Evolutionary conservation across 2,113 vertebrate genomes (phyloP), one percentile per base, ranked within the genome.

Genomic region (Halichoerus grypus): DNA sequence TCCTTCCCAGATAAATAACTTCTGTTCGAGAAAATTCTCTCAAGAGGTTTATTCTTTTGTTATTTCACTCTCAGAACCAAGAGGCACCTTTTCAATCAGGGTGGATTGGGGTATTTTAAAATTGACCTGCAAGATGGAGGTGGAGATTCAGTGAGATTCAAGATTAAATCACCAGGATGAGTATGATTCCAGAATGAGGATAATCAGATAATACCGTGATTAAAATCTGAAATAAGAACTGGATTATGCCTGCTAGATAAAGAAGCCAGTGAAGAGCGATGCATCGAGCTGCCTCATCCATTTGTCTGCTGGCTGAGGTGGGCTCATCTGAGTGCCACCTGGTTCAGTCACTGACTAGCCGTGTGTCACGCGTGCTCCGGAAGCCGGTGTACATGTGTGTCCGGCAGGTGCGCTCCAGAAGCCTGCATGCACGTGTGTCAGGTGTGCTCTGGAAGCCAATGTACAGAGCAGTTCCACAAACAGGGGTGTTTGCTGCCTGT

Each of bases 231-330:
- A 36, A 15, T 55, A 24, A 53, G 57, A 39, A 67, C 72, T 39
- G 42, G 71, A 7, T 36, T 36, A 3, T 81, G 14, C 63, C 36
- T 65, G 46, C 53, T 33, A 5, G 16, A 11, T 22, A 26, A 42
- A 46, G 80, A 26, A 57, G 15, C 7, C 51, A 28, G 4, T n/a
- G 11, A 19, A 76, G 36, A 65, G 16, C 0, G 0, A 15, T 33
- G 5, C 19, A 1, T 22, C 4, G 13, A 21, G 28, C 61, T 5
- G 51, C 21, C n/a, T 3, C 12, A 2, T 9, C 57, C 16, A 21
- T 15, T 49, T 42, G 21, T 39, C n/a, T 4, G 5, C 15, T 4
- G 4, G 22, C 51, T 55, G 1, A 10, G 11, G 22, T 26, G 63
- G 53, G 21, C 11, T 63, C 31, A 3, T 61, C 11, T 55, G 18